Conservation (phyloP, 2,797 vertebrate species). For the Bovichtus diacanthus region DNA sequence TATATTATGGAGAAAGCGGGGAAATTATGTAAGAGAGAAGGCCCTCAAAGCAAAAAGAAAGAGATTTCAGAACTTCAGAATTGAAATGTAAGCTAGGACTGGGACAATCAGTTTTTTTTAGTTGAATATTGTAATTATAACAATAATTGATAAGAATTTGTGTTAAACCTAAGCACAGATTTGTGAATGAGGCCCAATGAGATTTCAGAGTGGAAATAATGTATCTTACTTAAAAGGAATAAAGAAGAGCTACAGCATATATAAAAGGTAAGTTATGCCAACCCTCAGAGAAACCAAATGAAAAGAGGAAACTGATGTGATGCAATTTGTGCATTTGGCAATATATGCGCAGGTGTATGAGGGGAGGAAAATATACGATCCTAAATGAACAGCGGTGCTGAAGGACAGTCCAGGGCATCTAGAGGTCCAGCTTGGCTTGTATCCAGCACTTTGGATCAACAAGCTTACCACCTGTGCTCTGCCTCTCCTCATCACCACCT, state of each 20-base stretch:
- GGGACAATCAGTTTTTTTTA: too few relatives aligned
- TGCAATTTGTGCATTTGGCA: background rate
- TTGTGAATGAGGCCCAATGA: too few relatives aligned
- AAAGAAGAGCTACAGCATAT: background rate
- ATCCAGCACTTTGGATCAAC: slow-evolving; percentile 63
- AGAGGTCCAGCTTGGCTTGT: slow-evolving; percentile 43
- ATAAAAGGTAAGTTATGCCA: background rate
- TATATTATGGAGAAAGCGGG: too few relatives aligned
- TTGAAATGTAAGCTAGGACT: too few relatives aligned
- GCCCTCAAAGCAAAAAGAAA: too few relatives aligned
- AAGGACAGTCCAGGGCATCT: slow-evolving; percentile 30
- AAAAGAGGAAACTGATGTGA: background rate
- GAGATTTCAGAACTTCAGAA: too few relatives aligned
- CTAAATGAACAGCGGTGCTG: background rate
- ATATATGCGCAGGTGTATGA: background rate
- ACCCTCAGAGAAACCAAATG: background rate
- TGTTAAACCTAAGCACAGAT: too few relatives aligned
- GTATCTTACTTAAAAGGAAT: background rate
- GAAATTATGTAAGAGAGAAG: too few relatives aligned
- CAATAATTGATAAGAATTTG: too few relatives aligned
- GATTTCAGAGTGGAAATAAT: background rate
- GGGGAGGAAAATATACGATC: background rate
- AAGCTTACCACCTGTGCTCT: slow-evolving; percentile 64
- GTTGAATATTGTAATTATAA: too few relatives aligned
- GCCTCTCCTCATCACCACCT: slow-evolving; percentile 39